Evolutionary conservation across 2,113 vertebrate genomes (phyloP).

Genomic region (Nestor notabilis): DNA sequence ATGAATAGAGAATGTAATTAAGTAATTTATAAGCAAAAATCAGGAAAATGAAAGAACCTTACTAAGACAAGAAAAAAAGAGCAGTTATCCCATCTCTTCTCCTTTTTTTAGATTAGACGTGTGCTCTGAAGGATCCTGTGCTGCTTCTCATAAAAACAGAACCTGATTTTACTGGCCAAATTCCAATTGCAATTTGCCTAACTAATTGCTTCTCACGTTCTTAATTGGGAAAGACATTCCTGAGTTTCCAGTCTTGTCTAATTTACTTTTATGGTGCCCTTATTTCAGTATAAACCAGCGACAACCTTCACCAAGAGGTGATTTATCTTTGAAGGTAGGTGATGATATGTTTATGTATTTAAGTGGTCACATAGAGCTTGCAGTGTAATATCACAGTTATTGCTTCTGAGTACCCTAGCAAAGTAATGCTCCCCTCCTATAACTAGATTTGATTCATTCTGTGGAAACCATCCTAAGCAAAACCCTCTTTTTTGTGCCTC

Average conservation of each 20-base stretch:
- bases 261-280: neutral
- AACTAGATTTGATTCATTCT: neutral
- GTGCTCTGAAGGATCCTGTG: neutral
- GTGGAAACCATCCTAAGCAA: neutral
- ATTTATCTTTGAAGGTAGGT: neutral
- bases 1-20: slow-evolving; percentile 17
- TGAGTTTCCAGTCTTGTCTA: neutral
- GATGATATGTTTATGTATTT: neutral
- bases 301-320: neutral
- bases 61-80: neutral
- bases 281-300: neutral
- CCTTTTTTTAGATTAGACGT: neutral
- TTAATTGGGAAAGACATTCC: slow-evolving; percentile 14
- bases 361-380: neutral
- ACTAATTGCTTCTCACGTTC: slow-evolving; percentile 37
- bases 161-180: slow-evolving; percentile 16
- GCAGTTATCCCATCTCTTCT: neutral
- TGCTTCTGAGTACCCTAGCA: neutral
- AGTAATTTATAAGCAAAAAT: slow-evolving; percentile 39
- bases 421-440: neutral
- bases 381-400: neutral
- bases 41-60: neutral
- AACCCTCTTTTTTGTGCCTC: neutral
- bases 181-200: slow-evolving; percentile 36
- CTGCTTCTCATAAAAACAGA: neutral